Percentiles rank a stretch among this genome's conserved stretches.
Evolutionary conservation across 2,888 invertebrate genomes (phyloP).

Genomic region (Acanthococcus lagerstroemiae): DNA sequence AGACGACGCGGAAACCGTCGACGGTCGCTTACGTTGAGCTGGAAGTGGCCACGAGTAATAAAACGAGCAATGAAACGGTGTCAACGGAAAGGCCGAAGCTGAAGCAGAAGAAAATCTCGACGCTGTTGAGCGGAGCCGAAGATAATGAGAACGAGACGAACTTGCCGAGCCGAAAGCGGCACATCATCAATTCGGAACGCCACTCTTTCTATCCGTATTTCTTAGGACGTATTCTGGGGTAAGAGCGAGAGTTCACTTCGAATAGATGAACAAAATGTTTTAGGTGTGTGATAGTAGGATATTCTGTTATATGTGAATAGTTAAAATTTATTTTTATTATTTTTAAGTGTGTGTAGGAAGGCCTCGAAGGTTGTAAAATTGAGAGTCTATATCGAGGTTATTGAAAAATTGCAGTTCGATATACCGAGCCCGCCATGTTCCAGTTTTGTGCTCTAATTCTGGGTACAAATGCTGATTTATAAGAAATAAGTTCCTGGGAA

Average conservation of each 20-base stretch:
- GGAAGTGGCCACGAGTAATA: not conserved
- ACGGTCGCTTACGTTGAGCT: not conserved
- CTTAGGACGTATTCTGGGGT: constrained; percentile 48
- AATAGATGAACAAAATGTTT: not conserved
- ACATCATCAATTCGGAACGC: constrained; percentile 45
- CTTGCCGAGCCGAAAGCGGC: constrained; percentile 45
- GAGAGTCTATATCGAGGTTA: too few species aligned
- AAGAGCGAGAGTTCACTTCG: constrained; percentile 15
- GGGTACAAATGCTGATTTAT: too few species aligned
- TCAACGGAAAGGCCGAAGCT: too few species aligned
- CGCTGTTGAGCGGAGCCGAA: constrained; percentile 18
- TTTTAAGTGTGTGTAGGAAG: too few species aligned
- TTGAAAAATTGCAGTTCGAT: too few species aligned
- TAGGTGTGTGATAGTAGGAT: constrained; percentile 1
- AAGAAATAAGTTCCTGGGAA: too few species aligned
- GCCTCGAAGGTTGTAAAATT: too few species aligned
- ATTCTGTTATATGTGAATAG: not conserved
- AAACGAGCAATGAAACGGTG: too few species aligned
- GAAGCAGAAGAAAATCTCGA: constrained; percentile 11
- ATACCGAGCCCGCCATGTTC: too few species aligned
- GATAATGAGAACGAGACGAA: constrained; percentile 35
- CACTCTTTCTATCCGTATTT: constrained; percentile 49
- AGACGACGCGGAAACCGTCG: not conserved
- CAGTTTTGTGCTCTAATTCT: too few species aligned
- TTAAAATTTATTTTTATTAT: not conserved